A percentile compares a stretch with the other conserved stretches of the same genome.
phyloP scores from a whole-genome alignment of 2,113 vertebrate species.

The Oreocharis arfaki region DNA sequence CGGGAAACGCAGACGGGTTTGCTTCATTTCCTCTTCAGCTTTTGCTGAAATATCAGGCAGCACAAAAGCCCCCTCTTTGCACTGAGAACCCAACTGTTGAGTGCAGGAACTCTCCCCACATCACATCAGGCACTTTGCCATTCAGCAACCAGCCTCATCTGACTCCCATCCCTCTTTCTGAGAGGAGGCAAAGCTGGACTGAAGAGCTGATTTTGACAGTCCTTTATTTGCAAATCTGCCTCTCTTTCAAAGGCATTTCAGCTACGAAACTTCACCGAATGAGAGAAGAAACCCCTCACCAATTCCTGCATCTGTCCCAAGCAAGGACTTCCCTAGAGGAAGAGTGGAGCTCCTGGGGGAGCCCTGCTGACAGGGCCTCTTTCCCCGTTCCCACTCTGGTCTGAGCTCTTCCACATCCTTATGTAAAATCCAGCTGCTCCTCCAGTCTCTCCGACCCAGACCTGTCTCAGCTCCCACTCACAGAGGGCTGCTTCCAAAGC shows the following conservation, averaged over 20 bases:
- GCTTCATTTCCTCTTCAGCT: conserved; percentile 55
- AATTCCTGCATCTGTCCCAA: not conserved
- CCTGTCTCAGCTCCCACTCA: not conserved
- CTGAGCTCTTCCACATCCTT: not conserved
- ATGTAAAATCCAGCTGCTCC: conserved; percentile 9
- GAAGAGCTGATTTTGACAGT: not conserved
- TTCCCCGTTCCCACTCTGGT: not conserved
- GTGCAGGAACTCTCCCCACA: not conserved
- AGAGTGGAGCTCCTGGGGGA: not conserved
- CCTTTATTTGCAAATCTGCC: not conserved
- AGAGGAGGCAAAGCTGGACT: not conserved
- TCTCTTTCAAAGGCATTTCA: not conserved
- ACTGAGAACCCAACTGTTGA: conserved; percentile 6
- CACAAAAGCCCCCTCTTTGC: not conserved
- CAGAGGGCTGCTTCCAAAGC: not conserved
- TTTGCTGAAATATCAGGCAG: conserved; percentile 33
- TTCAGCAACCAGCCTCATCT: not conserved
- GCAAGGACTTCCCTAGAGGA: not conserved
- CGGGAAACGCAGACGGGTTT: not conserved
- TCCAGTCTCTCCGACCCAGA: not conserved
- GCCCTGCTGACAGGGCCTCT: not conserved
- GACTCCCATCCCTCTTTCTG: not conserved
- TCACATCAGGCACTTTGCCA: not conserved
- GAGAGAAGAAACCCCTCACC: not conserved
- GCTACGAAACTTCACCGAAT: not conserved